These are phyloP conservation scores for Cyanoderma ruficeps DNA, from an alignment of 2,113 vertebrate genomes.

Conservation along the genomic window DNA sequence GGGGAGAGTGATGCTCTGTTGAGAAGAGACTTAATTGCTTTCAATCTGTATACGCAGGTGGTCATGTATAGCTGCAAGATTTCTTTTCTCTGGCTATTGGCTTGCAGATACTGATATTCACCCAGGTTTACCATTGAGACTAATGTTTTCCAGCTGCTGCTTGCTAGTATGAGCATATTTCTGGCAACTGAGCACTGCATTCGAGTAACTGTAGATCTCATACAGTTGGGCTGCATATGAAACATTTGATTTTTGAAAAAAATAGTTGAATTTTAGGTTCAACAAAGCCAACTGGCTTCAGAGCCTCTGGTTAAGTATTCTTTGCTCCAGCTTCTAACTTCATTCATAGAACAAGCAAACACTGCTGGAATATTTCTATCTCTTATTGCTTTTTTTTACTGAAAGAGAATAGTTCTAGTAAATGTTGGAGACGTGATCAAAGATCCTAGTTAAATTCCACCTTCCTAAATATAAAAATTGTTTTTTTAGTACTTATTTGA, in stretches of 20 bases:
- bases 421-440: background rate
- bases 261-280: background rate
- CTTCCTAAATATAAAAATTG: background rate
- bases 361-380: background rate
- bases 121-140: background rate
- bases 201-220: background rate
- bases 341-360: background rate
- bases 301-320: background rate
- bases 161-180: background rate
- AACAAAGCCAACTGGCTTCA: background rate
- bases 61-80: background rate
- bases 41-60: background rate
- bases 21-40: background rate
- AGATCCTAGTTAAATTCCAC: background rate
- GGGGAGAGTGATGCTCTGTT: background rate
- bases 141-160: slow-evolving; percentile 12
- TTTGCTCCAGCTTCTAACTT: background rate
- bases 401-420: background rate
- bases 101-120: background rate
- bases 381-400: background rate
- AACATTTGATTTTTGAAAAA: background rate
- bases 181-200: background rate
- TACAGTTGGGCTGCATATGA: background rate
- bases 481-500: background rate
- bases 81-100: background rate